phyloP scores from a whole-genome alignment of 2,888 invertebrate genomes.

The Agrypnus murinus region DNA sequence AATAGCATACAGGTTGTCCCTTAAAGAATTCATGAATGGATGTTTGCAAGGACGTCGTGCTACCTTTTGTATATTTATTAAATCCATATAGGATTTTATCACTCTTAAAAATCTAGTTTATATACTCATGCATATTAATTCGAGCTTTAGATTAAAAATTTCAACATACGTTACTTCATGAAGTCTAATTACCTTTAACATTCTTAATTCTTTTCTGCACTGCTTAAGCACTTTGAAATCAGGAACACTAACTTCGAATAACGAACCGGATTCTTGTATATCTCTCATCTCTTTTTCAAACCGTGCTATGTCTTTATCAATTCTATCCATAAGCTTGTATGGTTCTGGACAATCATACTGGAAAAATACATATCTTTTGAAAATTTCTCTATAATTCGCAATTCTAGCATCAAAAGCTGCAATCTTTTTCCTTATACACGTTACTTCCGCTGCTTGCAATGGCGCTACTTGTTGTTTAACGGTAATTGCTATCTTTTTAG shows the following conservation, averaged over 20 bases:
- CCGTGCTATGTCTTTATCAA: constrained; percentile 84
- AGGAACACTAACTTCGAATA: constrained; percentile 96
- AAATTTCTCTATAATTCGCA: constrained; percentile 90
- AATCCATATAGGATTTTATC: too few species aligned
- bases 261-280: constrained; percentile 91
- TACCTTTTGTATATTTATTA: too few species aligned
- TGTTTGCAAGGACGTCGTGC: too few species aligned
- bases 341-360: constrained; percentile 84
- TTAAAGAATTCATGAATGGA: too few species aligned
- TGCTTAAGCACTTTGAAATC: constrained; percentile 95
- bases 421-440: constrained; percentile 91
- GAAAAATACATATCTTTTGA: constrained; percentile 85
- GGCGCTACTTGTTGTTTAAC: constrained; percentile 97
- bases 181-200: constrained; percentile 91
- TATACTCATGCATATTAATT: too few species aligned
- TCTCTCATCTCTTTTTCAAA: constrained; percentile 90
- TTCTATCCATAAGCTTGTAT: constrained; percentile 84
- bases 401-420: constrained; percentile 89
- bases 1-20: too few species aligned
- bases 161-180: neutral
- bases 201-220: constrained; percentile 91
- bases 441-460: constrained; percentile 94
- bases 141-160: neutral
- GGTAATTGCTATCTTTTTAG: constrained; percentile 92
- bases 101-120: too few species aligned